phyloP scores from a whole-genome alignment of 1,140 invertebrate species.

The Drosophila sproati region DNA sequence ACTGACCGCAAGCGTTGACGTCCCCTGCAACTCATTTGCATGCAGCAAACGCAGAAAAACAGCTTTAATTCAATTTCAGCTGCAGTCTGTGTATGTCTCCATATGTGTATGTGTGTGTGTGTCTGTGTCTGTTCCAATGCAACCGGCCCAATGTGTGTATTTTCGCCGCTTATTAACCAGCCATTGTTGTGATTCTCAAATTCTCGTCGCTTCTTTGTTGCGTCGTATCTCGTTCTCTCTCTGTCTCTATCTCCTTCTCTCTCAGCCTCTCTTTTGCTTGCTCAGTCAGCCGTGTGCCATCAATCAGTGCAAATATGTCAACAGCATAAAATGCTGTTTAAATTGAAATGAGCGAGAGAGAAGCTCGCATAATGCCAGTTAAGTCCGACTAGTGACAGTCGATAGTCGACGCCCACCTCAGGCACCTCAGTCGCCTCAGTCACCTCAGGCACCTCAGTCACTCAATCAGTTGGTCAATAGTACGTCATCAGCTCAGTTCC shows the following conservation, averaged over 20 bases:
- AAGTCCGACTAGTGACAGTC: slow-evolving; percentile 60
- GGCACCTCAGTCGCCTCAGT: slow-evolving; percentile 21
- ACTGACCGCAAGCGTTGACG: slow-evolving; percentile 55
- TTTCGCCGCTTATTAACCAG: slow-evolving; percentile 40
- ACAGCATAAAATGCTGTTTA: slow-evolving; percentile 44
- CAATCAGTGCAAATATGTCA: slow-evolving; percentile 67
- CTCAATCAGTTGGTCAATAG: slow-evolving; percentile 52
- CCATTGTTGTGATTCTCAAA: slow-evolving; percentile 34
- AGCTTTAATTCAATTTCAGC: slow-evolving; percentile 79
- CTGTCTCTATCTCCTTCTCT: neutral
- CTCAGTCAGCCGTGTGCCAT: slow-evolving; percentile 23
- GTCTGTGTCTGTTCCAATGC: slow-evolving; percentile 10
- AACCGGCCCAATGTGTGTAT: slow-evolving; percentile 5
- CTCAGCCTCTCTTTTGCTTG: slow-evolving; percentile 2
- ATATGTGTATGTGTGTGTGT: neutral
- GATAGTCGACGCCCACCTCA: slow-evolving; percentile 58
- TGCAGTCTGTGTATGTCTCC: slow-evolving; percentile 2
- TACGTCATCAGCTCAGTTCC: slow-evolving; percentile 55
- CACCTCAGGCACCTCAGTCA: slow-evolving; percentile 39
- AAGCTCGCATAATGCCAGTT: slow-evolving; percentile 70
- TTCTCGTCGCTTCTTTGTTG: slow-evolving; percentile 7
- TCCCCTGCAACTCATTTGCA: slow-evolving; percentile 70
- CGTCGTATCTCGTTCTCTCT: too few species aligned
- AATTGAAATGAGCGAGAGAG: slow-evolving; percentile 39
- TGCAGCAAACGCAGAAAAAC: slow-evolving; percentile 67